phyloP scores from a whole-genome alignment of 2,797 vertebrate genomes.

The Liparis tanakae region DNA sequence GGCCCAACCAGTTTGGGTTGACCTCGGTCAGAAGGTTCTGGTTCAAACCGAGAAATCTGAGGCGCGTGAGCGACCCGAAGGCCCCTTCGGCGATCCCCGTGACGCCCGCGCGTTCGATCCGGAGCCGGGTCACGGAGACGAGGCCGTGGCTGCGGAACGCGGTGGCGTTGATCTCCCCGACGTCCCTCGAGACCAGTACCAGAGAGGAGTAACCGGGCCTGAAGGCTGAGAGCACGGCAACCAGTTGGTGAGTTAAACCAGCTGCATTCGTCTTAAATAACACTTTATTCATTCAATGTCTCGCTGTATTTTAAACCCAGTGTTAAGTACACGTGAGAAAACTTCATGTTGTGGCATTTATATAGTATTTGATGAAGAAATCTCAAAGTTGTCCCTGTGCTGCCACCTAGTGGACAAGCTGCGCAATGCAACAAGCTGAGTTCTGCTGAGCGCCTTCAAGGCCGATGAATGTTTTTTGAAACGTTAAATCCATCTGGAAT shows the following conservation, averaged over 20 bases:
- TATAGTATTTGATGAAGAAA: neutral
- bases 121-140: conserved; percentile 72
- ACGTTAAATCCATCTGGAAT: neutral
- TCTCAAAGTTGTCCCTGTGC: neutral
- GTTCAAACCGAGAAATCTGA: conserved; percentile 68
- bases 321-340: neutral
- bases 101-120: conserved; percentile 58
- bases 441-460: neutral
- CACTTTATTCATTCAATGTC: neutral
- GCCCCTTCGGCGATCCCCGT: conserved; percentile 65
- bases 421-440: neutral
- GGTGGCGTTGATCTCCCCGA: conserved; percentile 72
- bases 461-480: neutral
- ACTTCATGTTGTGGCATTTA: neutral
- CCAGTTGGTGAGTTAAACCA: neutral
- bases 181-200: conserved; percentile 14
- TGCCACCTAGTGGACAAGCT: conserved; percentile 9
- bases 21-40: conserved; percentile 68
- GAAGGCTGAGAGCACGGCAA: conserved; percentile 58
- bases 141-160: conserved; percentile 71
- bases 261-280: neutral
- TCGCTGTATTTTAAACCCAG: neutral
- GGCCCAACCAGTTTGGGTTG: conserved; percentile 72
- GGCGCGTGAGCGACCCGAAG: conserved; percentile 69
- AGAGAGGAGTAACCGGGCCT: conserved; percentile 60